phyloP scores from a whole-genome alignment of 2,113 vertebrate species.

The Speoplatyrhinus poulsoni region DNA sequence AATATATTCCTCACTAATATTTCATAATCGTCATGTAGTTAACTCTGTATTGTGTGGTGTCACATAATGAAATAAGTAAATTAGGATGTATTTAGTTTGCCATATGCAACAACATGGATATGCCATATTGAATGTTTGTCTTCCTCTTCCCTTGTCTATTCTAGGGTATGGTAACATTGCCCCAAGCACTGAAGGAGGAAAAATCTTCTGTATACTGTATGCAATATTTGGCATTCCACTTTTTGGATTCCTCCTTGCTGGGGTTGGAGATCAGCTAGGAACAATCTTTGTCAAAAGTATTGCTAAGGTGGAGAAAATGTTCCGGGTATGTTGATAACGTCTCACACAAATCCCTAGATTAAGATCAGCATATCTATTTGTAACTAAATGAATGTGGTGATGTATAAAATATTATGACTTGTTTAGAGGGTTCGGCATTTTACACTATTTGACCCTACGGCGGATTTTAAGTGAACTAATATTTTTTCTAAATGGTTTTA shows the following conservation, averaged over 20 bases:
- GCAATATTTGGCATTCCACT: slow-evolving; percentile 96
- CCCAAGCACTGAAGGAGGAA: slow-evolving; percentile 93
- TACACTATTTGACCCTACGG: too few species aligned
- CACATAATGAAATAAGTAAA: too few species aligned
- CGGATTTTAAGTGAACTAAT: background rate
- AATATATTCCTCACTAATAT: too few species aligned
- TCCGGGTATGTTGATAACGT: slow-evolving; percentile 82
- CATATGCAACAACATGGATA: background rate
- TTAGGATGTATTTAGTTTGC: background rate
- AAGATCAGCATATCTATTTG: background rate
- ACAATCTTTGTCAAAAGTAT: slow-evolving; percentile 98
- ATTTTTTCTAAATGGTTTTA: background rate
- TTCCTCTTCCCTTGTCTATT: background rate
- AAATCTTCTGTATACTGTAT: slow-evolving; percentile 96
- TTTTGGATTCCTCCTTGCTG: slow-evolving; percentile 94
- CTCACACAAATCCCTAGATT: background rate
- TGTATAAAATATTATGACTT: too few species aligned
- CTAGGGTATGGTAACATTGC: slow-evolving; percentile 95
- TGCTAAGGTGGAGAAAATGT: slow-evolving; percentile 93
- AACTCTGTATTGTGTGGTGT: too few species aligned
- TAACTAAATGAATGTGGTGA: too few species aligned
- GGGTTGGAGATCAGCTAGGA: slow-evolving; percentile 95
- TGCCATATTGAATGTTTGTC: background rate
- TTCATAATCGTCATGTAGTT: too few species aligned
- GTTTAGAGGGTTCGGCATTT: too few species aligned